phyloP scores from a whole-genome alignment of 1,140 invertebrate genomes.

The Monomorium pharaonis region DNA sequence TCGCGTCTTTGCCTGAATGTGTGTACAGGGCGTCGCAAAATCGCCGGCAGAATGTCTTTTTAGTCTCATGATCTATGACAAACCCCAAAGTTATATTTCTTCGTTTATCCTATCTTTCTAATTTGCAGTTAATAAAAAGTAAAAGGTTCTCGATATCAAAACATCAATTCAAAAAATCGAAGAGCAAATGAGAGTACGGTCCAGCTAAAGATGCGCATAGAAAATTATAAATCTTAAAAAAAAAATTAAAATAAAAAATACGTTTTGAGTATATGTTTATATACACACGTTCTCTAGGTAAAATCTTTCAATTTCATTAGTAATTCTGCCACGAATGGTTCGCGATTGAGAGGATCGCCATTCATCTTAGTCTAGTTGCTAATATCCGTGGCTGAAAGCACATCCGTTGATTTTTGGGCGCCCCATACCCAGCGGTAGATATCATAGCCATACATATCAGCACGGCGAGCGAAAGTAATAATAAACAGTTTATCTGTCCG shows the following conservation, averaged over 20 bases:
- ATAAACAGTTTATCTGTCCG: slow-evolving; percentile 79
- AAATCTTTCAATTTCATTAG: not conserved
- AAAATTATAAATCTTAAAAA: too few species aligned
- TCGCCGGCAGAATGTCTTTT: too few species aligned
- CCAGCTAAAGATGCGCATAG: too few species aligned
- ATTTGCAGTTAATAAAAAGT: not conserved
- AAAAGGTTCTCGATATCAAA: too few species aligned
- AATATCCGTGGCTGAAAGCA: slow-evolving; percentile 10
- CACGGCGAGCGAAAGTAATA: slow-evolving; percentile 69
- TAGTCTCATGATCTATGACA: not conserved
- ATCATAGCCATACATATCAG: slow-evolving; percentile 10
- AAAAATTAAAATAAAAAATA: not conserved
- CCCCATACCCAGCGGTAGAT: not conserved
- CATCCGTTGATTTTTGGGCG: slow-evolving; percentile 5
- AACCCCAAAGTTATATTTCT: not conserved
- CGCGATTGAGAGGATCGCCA: slow-evolving; percentile 3
- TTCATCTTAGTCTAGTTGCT: slow-evolving; percentile 8
- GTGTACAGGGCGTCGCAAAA: slow-evolving; percentile 30
- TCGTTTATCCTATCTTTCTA: not conserved
- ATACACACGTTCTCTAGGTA: not conserved
- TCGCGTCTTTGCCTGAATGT: slow-evolving; percentile 1
- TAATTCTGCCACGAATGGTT: not conserved
- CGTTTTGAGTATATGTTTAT: not conserved
- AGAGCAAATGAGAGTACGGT: too few species aligned
- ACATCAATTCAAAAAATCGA: too few species aligned